Evolutionary conservation across 2,888 invertebrate genomes (phyloP).

Genomic region (Sycophila texana): DNA sequence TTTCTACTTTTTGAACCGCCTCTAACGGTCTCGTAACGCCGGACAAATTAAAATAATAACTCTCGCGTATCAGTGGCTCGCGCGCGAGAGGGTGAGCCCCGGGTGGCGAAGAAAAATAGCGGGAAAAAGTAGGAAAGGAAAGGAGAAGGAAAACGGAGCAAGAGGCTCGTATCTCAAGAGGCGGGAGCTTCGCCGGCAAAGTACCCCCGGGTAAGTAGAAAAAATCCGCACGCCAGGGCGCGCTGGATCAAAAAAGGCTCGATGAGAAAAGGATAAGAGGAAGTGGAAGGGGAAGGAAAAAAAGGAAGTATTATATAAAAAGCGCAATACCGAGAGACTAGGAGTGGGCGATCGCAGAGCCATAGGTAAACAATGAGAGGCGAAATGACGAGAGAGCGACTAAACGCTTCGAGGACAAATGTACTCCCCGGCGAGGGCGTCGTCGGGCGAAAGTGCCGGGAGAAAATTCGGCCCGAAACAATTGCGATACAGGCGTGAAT

Average conservation of each 20-base stretch:
- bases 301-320: not conserved
- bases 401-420: conserved; percentile 38
- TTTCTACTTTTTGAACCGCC: conserved; percentile 40
- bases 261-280: conserved; percentile 1
- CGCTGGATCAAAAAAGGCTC: too few species aligned
- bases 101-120: not conserved
- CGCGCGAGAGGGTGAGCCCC: conserved; percentile 10
- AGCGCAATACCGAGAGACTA: too few species aligned
- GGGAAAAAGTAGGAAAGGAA: not conserved
- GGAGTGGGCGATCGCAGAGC: not conserved
- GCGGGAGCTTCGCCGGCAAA: conserved; percentile 46
- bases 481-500: conserved; percentile 42
- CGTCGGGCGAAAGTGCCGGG: not conserved
- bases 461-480: conserved; percentile 43
- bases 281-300: too few species aligned
- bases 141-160: conserved; percentile 27
- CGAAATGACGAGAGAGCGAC: not conserved
- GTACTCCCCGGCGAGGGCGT: conserved; percentile 20
- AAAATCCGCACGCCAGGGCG: conserved; percentile 25
- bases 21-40: conserved; percentile 39
- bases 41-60: conserved; percentile 62
- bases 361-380: conserved; percentile 13
- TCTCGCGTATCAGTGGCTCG: conserved; percentile 58
- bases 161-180: conserved; percentile 53
- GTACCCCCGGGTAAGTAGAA: conserved; percentile 25